Evolutionary conservation across 2,888 invertebrate genomes (phyloP).

Genomic region (Metacarcinus magister): DNA sequence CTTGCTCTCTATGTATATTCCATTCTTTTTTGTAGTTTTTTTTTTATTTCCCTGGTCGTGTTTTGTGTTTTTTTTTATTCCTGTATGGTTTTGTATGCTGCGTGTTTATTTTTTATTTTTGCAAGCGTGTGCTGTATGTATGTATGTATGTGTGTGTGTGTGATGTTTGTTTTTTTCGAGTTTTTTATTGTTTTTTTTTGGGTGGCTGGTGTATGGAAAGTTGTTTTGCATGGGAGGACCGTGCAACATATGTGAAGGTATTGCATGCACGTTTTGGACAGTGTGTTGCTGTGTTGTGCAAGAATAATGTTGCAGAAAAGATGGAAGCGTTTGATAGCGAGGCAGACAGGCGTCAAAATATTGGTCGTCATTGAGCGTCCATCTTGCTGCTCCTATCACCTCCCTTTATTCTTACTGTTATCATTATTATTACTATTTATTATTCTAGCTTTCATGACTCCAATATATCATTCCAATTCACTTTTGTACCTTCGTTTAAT

Average conservation of each 20-base stretch:
- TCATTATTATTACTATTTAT: neutral
- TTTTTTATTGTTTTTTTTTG: neutral
- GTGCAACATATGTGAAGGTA: neutral
- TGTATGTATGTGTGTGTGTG: neutral
- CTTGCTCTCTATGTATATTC: neutral
- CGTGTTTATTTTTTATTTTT: neutral
- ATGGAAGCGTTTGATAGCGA: slow-evolving; percentile 4
- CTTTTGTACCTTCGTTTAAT: neutral
- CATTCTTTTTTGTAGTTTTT: neutral
- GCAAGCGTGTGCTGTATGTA: neutral
- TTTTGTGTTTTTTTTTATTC: neutral
- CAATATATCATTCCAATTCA: neutral
- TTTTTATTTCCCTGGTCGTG: neutral
- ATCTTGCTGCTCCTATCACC: neutral
- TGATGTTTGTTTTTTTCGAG: neutral
- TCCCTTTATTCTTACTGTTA: neutral
- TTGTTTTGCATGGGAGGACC: slow-evolving; percentile 31
- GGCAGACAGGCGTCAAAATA: neutral
- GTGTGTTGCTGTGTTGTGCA: slow-evolving; percentile 13
- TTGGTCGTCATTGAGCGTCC: neutral
- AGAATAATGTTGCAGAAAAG: slow-evolving; percentile 42
- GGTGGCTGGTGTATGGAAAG: neutral
- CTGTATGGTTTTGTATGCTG: neutral
- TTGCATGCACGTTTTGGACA: neutral
- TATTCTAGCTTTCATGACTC: neutral